Base-by-base conservation (phyloP, 1,140 invertebrate species). In the Euura lappo region DNA sequence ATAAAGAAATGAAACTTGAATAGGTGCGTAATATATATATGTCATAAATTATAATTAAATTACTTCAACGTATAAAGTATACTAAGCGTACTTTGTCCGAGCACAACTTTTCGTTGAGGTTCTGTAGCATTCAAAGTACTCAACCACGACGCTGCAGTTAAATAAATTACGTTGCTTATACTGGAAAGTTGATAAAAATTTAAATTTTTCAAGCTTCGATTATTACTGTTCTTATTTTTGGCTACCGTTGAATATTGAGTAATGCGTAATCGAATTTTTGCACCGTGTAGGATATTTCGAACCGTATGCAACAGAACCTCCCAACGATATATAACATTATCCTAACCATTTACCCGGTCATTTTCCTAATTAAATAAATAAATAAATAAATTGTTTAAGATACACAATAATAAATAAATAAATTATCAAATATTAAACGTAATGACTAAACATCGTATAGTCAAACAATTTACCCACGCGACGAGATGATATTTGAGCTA, bases 261-360 rank as follows among this genome's bases (percentile, higher is more conserved):
- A 60, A 0, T 6, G 10, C 8, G 10, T 60, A n/a, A 60, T 60
- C 51, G 13, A 60, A 60, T 60, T 60, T 28, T 60, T 60, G 51
- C 51, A 60, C 13, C 51, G 51, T 60, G 51, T 11, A 60, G 10
- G 13, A 11, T 60, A 60, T 60, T 60, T 8, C 10, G 13, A 60
- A 60, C 51, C 6, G 51, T 60, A 60, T 60, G 51, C 51, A 60
- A 60, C 51, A 60, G 51, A 60, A 60, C 51, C 51, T 60, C 51
- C 51, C 8, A 60, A 60, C 51, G 51, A 60, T 60, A 60, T n/a
- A n/a, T 60, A 60, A 60, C 51, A 60, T 60, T 60, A 60, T 4
- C 51, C 51, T 60, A 60, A 60, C 51, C 51, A 60, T 60, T 60
- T 60, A 60, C 51, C 51, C 51, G 51, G 51, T 60, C 51, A n/a